Evolutionary conservation across 2,888 invertebrate genomes (phyloP), one percentile per base, ranked within the genome.

Genomic region (Troglohyphantes excavatus): DNA sequence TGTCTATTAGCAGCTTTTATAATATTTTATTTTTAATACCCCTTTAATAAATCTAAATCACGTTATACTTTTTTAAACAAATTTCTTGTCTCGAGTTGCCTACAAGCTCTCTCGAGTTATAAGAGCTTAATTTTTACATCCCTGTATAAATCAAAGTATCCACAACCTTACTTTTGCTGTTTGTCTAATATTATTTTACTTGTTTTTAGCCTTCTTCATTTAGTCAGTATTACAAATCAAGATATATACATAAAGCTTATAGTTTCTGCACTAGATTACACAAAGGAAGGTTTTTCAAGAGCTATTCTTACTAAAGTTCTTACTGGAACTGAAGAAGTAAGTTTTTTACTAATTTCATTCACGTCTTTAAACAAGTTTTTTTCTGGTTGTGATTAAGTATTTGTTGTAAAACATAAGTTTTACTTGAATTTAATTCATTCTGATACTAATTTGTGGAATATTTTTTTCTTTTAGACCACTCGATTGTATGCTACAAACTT

Each of bases 191-290:
- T 46, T 61, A 23, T 27, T 59, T 72, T 83, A 27, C 67, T 61
- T 83, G 63, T 27, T 92, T 94, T 84, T 94, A 97, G 97, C 93
- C 95, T 98, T 84, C 94, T 96, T 92, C 96, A 97, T 92, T 94
- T 98, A 92, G 96, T 97, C 87, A 92, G 92, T 27, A 67, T 43
- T 11, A 89, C 91, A 2, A 91, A 81, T 17, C 91, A 98, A 93
- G 97, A 97, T 92, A 97, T 97, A 93, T 98, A 98, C 93, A 96
- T 98, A 0, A 99, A 99, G 93, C 94, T 99, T 90, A 97, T 98
- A 82, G 96, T 98, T 90, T 97, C 98, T 5, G 97, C 97, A 91
- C 94, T 99, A 92, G 97, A 98, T 94, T 99, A 98, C 93, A 95
- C 96, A 2, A 94, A 95, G 76, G 96, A 96, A 89, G 96, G 96